Evolutionary conservation across 2,888 invertebrate genomes (phyloP).

Genomic region (Lasioglossum malachurum): DNA sequence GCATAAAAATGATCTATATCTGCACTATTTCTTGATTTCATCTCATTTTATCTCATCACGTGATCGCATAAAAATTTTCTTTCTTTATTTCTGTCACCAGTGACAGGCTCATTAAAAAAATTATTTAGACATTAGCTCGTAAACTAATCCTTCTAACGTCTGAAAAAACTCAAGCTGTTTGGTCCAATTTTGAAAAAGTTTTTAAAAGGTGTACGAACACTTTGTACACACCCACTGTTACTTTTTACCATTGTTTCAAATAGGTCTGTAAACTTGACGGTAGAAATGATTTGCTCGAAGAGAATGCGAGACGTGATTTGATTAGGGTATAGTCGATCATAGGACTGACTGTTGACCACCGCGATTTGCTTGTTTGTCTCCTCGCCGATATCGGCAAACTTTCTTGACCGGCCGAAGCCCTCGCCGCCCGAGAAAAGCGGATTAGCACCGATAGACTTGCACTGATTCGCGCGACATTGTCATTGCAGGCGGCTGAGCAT

Average conservation of each 20-base stretch:
- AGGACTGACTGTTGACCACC: conserved; percentile 37
- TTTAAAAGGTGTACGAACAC: too few relatives aligned
- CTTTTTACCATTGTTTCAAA: background rate
- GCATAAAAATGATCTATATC: background rate
- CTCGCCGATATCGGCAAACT: conserved; percentile 28
- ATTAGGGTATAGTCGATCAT: conserved; percentile 53
- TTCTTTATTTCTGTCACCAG: background rate
- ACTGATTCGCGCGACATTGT: conserved; percentile 57
- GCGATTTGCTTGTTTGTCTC: conserved; percentile 69
- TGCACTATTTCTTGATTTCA: background rate
- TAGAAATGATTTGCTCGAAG: background rate
- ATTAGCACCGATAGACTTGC: conserved; percentile 50
- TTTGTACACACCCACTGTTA: too few relatives aligned
- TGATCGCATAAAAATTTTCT: background rate
- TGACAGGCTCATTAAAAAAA: background rate
- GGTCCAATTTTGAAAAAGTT: too few relatives aligned
- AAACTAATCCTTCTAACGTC: too few relatives aligned
- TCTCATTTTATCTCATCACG: background rate
- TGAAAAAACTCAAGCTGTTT: too few relatives aligned
- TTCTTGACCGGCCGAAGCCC: conserved; percentile 32
- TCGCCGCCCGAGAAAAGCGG: conserved; percentile 43
- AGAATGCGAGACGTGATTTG: conserved; percentile 19
- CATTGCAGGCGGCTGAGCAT: conserved; percentile 94
- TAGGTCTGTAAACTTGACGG: background rate
- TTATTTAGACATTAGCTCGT: too few relatives aligned